Base-by-base conservation (phyloP, 2,113 vertebrate species). In the Serilophus lunatus region DNA sequence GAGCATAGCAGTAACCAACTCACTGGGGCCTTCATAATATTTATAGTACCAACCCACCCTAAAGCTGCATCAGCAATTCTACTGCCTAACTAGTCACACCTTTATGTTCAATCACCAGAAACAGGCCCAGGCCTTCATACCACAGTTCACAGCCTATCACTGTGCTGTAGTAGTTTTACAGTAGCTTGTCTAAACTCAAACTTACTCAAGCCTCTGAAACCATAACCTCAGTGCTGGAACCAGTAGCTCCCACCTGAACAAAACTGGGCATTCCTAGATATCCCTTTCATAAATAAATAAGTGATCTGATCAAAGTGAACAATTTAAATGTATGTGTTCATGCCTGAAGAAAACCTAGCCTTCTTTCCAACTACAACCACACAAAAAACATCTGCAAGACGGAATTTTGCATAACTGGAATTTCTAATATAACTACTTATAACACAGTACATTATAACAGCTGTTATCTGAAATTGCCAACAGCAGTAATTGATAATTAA, bases 51-150 rank as follows among this genome's bases (percentile, higher is more conserved):
- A 33, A 15, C 7, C 23, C 51, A 11, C 6, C 12, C 29, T 11
- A 25, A 28, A 0, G 4, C 33, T 76, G 35, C 26, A 35, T 18
- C 60, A 5, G 2, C 15, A 2, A 0, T 17, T 15, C n/a, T 61
- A n/a, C 74, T 57, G 59, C 68, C 9, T 2, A 3, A 33, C 18
- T 16, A 44, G n/a, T 18, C n/a, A 31, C 64, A 36, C n/a, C 8
- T 18, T 17, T 23, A 29, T 15, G 29, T 7, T 45, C 40, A 13
- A 23, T 2, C 31, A 49, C 3, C n/a, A 85, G 65, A 24, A 49
- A 2, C 56, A 70, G 54, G 12, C 26, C 24, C 9, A 1, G 1
- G 3, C 11, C 40, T 25, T 23, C 10, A 29, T 10, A 42, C 19
- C 42, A 33, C 56, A 78, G 33, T 18, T n/a, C 20, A 2, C 2